Base-by-base conservation (phyloP, 2,888 invertebrate species). In the Junonia oenone region DNA sequence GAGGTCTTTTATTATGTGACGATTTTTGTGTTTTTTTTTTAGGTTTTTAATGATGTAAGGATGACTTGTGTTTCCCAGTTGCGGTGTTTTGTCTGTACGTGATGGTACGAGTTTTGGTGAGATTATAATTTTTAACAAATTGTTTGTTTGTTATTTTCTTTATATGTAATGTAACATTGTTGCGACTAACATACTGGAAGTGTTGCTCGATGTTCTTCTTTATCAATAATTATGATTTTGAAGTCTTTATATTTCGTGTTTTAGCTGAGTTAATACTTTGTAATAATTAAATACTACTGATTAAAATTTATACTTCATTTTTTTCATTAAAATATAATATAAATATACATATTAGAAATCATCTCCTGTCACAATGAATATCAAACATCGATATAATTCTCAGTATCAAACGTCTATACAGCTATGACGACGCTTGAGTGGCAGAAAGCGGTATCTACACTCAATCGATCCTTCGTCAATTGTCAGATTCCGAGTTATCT, bases 381-480 rank as follows among this genome's bases (percentile, higher is more conserved):
- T 22, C 3, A 22, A 22, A 22, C 22, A 22, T 2, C 37, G 55
- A 19, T 22, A 17, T 26, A 43, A n/a, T 26, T 6, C 26, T 1
- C 43, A 26, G 14, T 17, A 17, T 26, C 35, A 48, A 48, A 47
- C 26, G 51, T 43, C 27, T 40, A 56, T 31, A 50, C 29, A 13
- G 19, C 17, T 17, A 5, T 11, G 45, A 9, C 33, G 33, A 40
- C 43, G 19, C 45, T 37, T 31, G 50, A 51, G 38, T 49, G 57
- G 45, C 64, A 60, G 46, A 61, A 59, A 52, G 45, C 58, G 52
- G 59, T 63, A 63, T 64, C 61, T 61, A 54, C 54, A 31, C 26
- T 56, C 55, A 51, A 64, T 62, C 64, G 75, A 75, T 83, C 84
- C 86, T 84, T 81, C 83, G 83, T 84, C 83, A 81, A 71, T 67